phyloP scores from a whole-genome alignment of 2,888 invertebrate species.

The Sinelater perroti region DNA sequence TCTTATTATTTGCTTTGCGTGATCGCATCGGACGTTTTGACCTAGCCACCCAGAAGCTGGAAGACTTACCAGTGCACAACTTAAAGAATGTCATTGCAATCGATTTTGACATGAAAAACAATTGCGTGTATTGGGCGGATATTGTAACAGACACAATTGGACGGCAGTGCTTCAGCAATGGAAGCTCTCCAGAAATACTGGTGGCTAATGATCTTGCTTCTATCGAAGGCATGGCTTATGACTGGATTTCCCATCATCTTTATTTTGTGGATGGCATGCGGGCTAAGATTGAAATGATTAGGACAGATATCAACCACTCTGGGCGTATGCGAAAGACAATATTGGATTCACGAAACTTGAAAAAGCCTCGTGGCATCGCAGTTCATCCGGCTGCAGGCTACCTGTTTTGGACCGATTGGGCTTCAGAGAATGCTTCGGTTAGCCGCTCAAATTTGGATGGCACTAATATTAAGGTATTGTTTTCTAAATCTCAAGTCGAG shows the following conservation, averaged over 20 bases:
- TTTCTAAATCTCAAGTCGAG: conserved; percentile 72
- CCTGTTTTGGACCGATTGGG: conserved; percentile 92
- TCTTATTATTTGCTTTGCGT: conserved; percentile 81
- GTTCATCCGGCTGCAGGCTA: conserved; percentile 84
- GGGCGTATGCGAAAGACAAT: conserved; percentile 82
- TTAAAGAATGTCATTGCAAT: conserved; percentile 85
- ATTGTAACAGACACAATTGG: conserved; percentile 81
- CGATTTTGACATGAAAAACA: conserved; percentile 84
- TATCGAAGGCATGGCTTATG: conserved; percentile 88
- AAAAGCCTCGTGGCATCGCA: conserved; percentile 81
- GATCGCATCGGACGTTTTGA: conserved; percentile 79
- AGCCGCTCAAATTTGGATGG: conserved; percentile 85
- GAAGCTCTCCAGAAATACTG: conserved; percentile 72
- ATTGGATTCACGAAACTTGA: conserved; percentile 58
- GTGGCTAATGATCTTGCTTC: conserved; percentile 79
- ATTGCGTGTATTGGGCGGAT: conserved; percentile 91
- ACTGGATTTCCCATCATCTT: conserved; percentile 86
- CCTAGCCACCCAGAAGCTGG: conserved; percentile 67
- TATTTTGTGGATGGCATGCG: conserved; percentile 87
- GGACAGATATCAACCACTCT: conserved; percentile 69
- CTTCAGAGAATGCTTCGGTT: conserved; percentile 77
- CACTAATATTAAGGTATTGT: conserved; percentile 70
- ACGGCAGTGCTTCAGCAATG: conserved; percentile 76
- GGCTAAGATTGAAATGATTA: conserved; percentile 82
- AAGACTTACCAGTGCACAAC: conserved; percentile 73